phyloP scores from a whole-genome alignment of 2,797 vertebrate species.

The Ceyx erithaca region DNA sequence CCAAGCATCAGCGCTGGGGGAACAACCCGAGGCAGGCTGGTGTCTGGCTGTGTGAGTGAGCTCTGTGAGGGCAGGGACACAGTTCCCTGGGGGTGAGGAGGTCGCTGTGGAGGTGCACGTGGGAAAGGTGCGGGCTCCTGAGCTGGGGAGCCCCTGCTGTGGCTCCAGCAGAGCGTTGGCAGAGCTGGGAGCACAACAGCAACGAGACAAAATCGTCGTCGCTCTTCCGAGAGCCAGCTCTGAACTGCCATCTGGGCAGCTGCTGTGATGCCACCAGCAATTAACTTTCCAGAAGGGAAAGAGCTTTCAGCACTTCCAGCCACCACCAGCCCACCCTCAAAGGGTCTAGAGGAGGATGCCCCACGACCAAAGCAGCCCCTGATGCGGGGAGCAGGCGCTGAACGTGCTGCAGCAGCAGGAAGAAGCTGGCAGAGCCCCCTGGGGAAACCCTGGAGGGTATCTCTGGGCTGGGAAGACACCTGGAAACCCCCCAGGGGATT shows the following conservation, averaged over 20 bases:
- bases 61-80: rapidly evolving
- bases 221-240: not conserved
- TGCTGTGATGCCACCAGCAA: not conserved
- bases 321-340: not conserved
- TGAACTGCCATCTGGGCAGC: not conserved
- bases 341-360: not conserved
- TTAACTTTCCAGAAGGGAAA: not conserved
- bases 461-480: not conserved
- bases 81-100: rapidly evolving
- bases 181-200: not conserved
- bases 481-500: rapidly evolving
- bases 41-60: not conserved
- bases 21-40: not conserved
- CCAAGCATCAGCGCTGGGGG: not conserved
- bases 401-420: not conserved
- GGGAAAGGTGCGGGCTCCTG: not conserved
- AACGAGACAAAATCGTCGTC: not conserved
- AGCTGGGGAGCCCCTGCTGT: not conserved
- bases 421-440: not conserved
- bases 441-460: not conserved
- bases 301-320: not conserved
- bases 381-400: rapidly evolving
- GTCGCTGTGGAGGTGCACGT: not conserved
- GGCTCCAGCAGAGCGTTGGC: not conserved
- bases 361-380: not conserved